Base-by-base conservation (phyloP, 64 coral and sea anemone species). In the Orbicella faveolata region DNA sequence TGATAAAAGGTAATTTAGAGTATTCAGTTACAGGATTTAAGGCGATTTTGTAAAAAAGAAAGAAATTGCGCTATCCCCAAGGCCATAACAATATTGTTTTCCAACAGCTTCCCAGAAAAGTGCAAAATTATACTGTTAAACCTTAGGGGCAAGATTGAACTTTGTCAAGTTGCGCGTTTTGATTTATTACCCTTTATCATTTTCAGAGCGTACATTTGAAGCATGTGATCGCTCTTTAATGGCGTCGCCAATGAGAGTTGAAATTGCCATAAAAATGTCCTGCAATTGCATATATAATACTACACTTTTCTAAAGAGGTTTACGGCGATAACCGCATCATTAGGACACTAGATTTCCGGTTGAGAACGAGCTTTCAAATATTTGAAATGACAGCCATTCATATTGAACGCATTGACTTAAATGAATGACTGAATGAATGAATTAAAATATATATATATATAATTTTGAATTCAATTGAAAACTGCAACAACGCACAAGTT, bases 1-100 rank as follows among this genome's bases (percentile, higher is more conserved):
- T 70, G 81, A 84, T 84, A 84, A 84, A 81, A 84, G 81, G 37
- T 41, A 84, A 84, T 70, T 84, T 51, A 84, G 25, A 84, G 81
- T 51, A 16, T 84, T 69, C 63, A 64, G 41, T 84, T 67, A 84
- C 62, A 14, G 10, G 34, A 18, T 44, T 84, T 20, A 84, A 70
- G 81, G 35, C 30, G 19, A 17, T 26, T 39, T 67, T 19, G 64
- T 67, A 18, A 67, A 67, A 67, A 67, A 64, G 36, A 34, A 84
- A 83, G n/a, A n/a, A n/a, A 36, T 37, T 35, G 79, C 6, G 25
- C 63, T 35, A 70, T 52, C 63, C 36, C 21, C 64, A 67, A 18
- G 64, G 64, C 21, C 64, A 67, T 23, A 67, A 23, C 64, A 21
- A 67, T 67, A 18, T 67, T 67, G 21, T 67, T 67, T 67, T 23